These are phyloP conservation scores for Seriola quinqueradiata DNA, from an alignment of 2,113 vertebrate species.

Conservation along the genomic window DNA sequence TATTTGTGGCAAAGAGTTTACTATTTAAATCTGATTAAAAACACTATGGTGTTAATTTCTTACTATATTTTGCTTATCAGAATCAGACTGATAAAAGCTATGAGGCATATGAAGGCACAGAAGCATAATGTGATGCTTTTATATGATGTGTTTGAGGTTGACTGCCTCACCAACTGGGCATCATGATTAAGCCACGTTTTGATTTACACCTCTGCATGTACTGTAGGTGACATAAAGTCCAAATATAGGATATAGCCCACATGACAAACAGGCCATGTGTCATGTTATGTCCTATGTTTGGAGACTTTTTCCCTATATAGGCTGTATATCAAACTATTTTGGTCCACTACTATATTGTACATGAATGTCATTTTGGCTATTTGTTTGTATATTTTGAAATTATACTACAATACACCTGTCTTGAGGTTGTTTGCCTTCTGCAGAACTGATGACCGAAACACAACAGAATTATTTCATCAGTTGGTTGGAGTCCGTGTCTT, in stretches of 20 bases:
- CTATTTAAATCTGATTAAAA: background rate
- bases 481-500: background rate
- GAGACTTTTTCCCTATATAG: background rate
- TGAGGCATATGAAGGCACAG: background rate
- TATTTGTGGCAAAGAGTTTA: constrained; percentile 13
- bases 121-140: constrained; percentile 7
- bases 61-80: background rate
- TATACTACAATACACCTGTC: background rate
- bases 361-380: constrained; percentile 41
- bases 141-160: background rate
- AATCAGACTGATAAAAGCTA: background rate
- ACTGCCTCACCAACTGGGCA: background rate
- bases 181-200: background rate
- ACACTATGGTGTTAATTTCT: constrained; percentile 3
- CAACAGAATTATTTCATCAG: constrained; percentile 25
- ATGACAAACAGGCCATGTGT: background rate
- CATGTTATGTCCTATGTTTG: background rate
- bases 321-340: background rate
- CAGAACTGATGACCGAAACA: constrained; percentile 10
- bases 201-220: constrained; percentile 34
- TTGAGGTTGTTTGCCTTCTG: constrained; percentile 33
- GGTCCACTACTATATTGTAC: background rate
- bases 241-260: constrained; percentile 2
- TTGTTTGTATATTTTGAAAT: constrained; percentile 47
- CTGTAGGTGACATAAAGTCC: constrained; percentile 7